phyloP scores from a whole-genome alignment of 2,113 vertebrate genomes.

The Limanda limanda region DNA sequence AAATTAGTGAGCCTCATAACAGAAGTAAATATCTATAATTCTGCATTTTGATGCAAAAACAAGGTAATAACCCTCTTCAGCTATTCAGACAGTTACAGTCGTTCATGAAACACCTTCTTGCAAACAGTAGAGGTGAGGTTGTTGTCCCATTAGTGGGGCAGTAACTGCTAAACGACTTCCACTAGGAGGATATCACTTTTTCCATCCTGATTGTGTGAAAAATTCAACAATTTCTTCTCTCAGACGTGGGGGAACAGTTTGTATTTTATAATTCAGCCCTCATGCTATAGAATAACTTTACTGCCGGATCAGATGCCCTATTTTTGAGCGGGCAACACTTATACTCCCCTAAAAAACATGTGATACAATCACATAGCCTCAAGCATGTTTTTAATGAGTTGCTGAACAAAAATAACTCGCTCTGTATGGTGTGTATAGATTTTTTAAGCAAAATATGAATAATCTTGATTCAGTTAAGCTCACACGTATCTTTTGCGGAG shows the following conservation, averaged over 20 bases:
- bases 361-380: slow-evolving; percentile 67
- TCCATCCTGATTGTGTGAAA: slow-evolving; percentile 52
- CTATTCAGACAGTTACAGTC: slow-evolving; percentile 5
- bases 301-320: slow-evolving; percentile 66
- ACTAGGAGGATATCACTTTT: slow-evolving; percentile 43
- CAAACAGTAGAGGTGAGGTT: slow-evolving; percentile 12
- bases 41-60: not conserved
- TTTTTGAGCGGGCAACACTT: slow-evolving; percentile 59
- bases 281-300: slow-evolving; percentile 45
- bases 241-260: slow-evolving; percentile 28
- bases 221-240: slow-evolving; percentile 44
- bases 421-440: slow-evolving; percentile 52
- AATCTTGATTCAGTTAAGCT: slow-evolving; percentile 26
- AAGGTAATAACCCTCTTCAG: not conserved
- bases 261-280: slow-evolving; percentile 30
- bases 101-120: slow-evolving; percentile 14
- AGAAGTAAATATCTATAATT: not conserved
- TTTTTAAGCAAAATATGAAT: slow-evolving; percentile 59
- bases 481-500: slow-evolving; percentile 20
- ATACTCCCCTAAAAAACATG: slow-evolving; percentile 59
- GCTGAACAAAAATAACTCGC: slow-evolving; percentile 68
- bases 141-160: slow-evolving; percentile 22
- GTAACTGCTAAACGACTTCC: slow-evolving; percentile 34
- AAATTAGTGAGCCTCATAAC: not conserved
- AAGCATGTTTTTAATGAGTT: slow-evolving; percentile 77